Evolutionary conservation across 2,113 vertebrate genomes (phyloP), one percentile per base, ranked within the genome.

Genomic region (Diglossa brunneiventris): DNA sequence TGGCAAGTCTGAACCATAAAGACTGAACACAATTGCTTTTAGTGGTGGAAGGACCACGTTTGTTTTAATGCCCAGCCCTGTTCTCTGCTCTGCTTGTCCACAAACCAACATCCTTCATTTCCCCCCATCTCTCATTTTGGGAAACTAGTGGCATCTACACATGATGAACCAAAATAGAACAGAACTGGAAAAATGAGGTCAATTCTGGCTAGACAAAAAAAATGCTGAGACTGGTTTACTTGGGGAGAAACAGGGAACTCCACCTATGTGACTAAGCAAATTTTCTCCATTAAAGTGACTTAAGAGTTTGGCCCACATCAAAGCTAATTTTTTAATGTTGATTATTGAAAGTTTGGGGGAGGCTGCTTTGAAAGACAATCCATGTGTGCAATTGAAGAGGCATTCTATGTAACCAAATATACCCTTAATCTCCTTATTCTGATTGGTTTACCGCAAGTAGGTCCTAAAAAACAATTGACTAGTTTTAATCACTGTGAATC

Each of bases 181-280:
- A 69, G 62, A 84, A 72, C 24, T 95, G 87, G 89, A 86, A 95
- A 92, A 87, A 83, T 26, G 0, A 74, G 8, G 50, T 95, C 73
- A 67, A 0, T 33, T 52, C 64, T 61, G 42, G 84, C 66, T 63
- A 50, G 66, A 41, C 61, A 52, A 53, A 95, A n/a, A n/a, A 5
- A 23, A 21, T n/a, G 24, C 63, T 14, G 23, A 70, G 64, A 39
- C 26, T 87, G 42, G 11, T 81, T 84, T 87, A 27, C 11, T 63
- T 72, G 61, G 37, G 20, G 58, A 56, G 63, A 80, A 92, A 70
- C 5, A 44, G 39, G 61, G 47, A 74, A 31, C 77, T 89, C 89
- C 61, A 63, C 87, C 68, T 89, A 37, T 0, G 0, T 67, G 61
- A 55, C 64, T 55, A 13, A 89, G 86, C 49, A 77, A 50, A 24